These are phyloP conservation scores for Xestia xanthographa DNA, from an alignment of 2,888 invertebrate genomes.

Conservation along the genomic window DNA sequence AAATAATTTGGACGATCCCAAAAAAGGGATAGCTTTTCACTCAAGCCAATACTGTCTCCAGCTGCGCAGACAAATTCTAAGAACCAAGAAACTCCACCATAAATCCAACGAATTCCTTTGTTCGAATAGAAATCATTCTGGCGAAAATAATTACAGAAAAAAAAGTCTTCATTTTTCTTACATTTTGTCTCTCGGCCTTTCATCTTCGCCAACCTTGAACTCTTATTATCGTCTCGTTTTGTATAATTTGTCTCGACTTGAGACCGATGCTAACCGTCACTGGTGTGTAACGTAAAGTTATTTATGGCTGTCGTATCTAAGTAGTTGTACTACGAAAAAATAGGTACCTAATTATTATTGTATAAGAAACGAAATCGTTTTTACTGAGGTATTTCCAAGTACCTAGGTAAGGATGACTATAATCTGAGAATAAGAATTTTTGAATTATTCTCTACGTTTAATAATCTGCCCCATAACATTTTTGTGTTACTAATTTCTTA, in stretches of 20 bases:
- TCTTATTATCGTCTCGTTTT: slow-evolving; percentile 62
- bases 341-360: not conserved
- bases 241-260: slow-evolving; percentile 65
- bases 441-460: not conserved
- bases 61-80: slow-evolving; percentile 33
- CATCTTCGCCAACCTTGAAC: slow-evolving; percentile 56
- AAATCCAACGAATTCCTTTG: slow-evolving; percentile 59
- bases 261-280: slow-evolving; percentile 52
- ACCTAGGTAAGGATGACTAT: slow-evolving; percentile 5
- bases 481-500: not conserved
- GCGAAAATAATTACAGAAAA: slow-evolving; percentile 65
- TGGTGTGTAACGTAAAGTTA: slow-evolving; percentile 60
- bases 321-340: slow-evolving; percentile 32
- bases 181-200: slow-evolving; percentile 60
- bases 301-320: slow-evolving; percentile 54
- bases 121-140: slow-evolving; percentile 49
- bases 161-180: slow-evolving; percentile 63
- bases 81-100: slow-evolving; percentile 20
- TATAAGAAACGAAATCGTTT: slow-evolving; percentile 21
- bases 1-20: not conserved
- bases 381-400: slow-evolving; percentile 30
- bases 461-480: not conserved
- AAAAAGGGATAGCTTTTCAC: slow-evolving; percentile 9
- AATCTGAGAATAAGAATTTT: slow-evolving; percentile 22
- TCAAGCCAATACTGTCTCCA: not conserved